phyloP scores from a whole-genome alignment of 2,888 invertebrate genomes.

The Molorchus minor region DNA sequence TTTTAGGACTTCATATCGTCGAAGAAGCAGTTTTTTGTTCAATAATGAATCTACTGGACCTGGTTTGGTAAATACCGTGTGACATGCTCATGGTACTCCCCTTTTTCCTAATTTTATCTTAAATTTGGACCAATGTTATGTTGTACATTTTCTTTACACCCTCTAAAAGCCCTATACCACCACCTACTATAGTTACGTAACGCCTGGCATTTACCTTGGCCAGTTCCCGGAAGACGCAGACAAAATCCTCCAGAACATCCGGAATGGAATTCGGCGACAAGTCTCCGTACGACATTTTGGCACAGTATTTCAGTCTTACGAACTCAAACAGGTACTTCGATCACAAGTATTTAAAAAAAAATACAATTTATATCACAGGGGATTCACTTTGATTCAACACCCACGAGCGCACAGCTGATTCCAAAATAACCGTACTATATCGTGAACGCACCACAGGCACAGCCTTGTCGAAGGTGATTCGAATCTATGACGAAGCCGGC shows the following conservation, averaged over 20 bases:
- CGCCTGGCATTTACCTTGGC: conserved; percentile 36
- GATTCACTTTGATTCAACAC: conserved; percentile 20
- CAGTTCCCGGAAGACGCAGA: conserved; percentile 36
- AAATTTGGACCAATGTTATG: too few species aligned
- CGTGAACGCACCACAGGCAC: neutral
- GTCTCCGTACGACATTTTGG: conserved; percentile 74
- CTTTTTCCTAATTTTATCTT: too few species aligned
- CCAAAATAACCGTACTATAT: neutral
- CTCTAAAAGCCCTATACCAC: too few species aligned
- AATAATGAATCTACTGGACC: too few species aligned
- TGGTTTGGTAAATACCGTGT: too few species aligned
- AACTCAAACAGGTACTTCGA: conserved; percentile 13
- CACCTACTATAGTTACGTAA: too few species aligned
- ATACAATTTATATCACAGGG: conserved; percentile 31
- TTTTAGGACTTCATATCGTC: too few species aligned
- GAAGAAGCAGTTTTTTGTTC: too few species aligned
- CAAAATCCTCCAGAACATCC: conserved; percentile 78
- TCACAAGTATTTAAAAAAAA: conserved; percentile 22
- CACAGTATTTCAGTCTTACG: conserved; percentile 21
- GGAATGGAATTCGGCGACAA: conserved; percentile 70
- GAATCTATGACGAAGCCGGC: conserved; percentile 16
- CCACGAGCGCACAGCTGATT: conserved; percentile 4
- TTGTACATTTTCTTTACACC: too few species aligned
- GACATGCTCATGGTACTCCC: too few species aligned
- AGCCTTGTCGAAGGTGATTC: neutral